These are phyloP conservation scores for Thymelicus lineola DNA, from an alignment of 2,888 invertebrate genomes.

Conservation along the genomic window DNA sequence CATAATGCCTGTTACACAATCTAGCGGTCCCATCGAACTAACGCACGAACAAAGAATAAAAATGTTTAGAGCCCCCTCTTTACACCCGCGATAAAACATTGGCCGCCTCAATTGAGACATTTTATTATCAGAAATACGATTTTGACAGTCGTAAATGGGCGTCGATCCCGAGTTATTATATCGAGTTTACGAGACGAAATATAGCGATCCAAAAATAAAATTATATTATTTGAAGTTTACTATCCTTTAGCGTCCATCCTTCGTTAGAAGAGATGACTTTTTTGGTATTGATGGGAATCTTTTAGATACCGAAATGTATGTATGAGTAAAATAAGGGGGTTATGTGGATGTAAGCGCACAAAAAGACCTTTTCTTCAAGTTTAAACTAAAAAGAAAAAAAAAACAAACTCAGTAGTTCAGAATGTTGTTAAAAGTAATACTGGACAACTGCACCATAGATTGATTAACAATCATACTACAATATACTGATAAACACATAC, in stretches of 20 bases:
- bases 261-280: neutral
- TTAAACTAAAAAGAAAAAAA: too few species aligned
- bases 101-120: slow-evolving; percentile 79
- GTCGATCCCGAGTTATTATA: slow-evolving; percentile 73
- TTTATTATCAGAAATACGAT: slow-evolving; percentile 84
- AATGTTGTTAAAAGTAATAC: too few species aligned
- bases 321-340: too few species aligned
- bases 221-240: slow-evolving; percentile 42
- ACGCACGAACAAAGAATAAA: slow-evolving; percentile 66
- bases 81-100: slow-evolving; percentile 77
- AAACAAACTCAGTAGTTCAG: too few species aligned
- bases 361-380: too few species aligned
- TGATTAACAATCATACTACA: too few species aligned
- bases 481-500: too few species aligned
- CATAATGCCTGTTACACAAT: slow-evolving; percentile 8
- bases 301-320: neutral
- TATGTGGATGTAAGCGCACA: too few species aligned
- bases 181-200: slow-evolving; percentile 76
- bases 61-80: slow-evolving; percentile 71
- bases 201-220: slow-evolving; percentile 65
- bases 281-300: too few species aligned
- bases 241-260: neutral
- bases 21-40: slow-evolving; percentile 52
- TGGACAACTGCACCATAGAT: too few species aligned
- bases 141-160: slow-evolving; percentile 79